phyloP scores from a whole-genome alignment of 2,888 invertebrate genomes.

The Apodemia duryi region DNA sequence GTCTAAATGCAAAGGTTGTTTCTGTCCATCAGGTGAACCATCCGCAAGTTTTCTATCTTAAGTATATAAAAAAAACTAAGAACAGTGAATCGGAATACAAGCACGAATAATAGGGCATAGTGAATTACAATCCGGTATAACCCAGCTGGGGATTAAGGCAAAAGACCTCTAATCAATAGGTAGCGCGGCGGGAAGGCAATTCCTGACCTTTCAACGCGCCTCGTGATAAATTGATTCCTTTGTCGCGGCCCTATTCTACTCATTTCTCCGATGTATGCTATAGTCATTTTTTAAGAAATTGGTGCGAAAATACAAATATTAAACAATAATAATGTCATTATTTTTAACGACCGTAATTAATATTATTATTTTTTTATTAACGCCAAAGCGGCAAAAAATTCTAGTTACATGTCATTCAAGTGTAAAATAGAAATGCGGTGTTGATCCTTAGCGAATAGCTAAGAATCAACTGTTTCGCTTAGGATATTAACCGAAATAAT shows the following conservation, averaged over 20 bases:
- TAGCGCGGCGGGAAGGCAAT: conserved; percentile 11
- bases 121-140: conserved; percentile 10
- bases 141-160: conserved; percentile 14
- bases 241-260: conserved; percentile 32
- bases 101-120: conserved; percentile 2
- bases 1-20: no score
- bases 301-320: neutral
- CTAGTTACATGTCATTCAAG: no score
- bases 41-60: no score
- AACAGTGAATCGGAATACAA: neutral
- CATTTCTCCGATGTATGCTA: conserved; percentile 16
- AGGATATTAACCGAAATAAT: no score
- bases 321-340: no score
- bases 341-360: no score
- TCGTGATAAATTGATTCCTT: conserved; percentile 57
- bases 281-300: neutral
- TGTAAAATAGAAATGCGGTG: no score
- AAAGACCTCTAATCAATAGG: conserved; percentile 16
- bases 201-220: conserved; percentile 42
- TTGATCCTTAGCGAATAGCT: no score
- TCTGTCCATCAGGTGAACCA: no score
- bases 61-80: neutral
- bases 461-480: no score
- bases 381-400: no score
- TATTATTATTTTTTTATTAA: no score